Percentiles rank a stretch among this genome's conserved stretches.
These are phyloP conservation scores for Astyanax mexicanus DNA, from an alignment of 2,797 vertebrate species.

Conservation along the genomic window DNA sequence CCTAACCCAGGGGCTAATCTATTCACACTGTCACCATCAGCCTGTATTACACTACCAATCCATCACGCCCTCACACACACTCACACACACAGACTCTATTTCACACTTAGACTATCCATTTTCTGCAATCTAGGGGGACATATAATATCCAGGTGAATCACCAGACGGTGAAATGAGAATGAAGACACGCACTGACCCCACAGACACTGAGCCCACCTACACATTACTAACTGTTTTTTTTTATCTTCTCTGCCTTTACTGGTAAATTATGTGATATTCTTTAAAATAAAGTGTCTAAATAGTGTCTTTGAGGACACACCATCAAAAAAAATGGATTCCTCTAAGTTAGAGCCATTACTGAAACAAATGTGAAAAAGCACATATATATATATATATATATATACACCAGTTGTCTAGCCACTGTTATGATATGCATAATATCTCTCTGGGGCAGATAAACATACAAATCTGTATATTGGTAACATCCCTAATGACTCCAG, in stretches of 20 bases:
- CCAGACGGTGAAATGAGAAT: conserved; percentile 30
- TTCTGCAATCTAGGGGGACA: conserved; percentile 8
- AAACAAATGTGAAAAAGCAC: too few species aligned
- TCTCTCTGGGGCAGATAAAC: too few species aligned
- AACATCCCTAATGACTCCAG: too few species aligned
- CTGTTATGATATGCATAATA: too few species aligned
- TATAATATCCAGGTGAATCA: conserved; percentile 36
- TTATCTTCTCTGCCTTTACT: background rate
- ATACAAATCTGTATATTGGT: too few species aligned
- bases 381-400: too few species aligned
- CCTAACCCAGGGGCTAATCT: conserved; percentile 47
- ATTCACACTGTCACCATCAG: conserved; percentile 49
- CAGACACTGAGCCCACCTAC: conserved; percentile 10
- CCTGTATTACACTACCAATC: conserved; percentile 33
- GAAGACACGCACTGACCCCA: background rate
- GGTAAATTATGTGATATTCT: too few species aligned
- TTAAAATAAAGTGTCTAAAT: too few species aligned
- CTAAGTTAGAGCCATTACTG: too few species aligned
- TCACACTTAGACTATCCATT: conserved; percentile 22
- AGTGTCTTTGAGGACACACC: too few species aligned
- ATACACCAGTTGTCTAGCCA: too few species aligned
- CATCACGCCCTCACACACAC: conserved; percentile 20
- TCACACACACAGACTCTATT: background rate
- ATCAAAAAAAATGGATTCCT: too few species aligned
- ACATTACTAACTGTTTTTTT: background rate